Conservation (phyloP, 1,140 invertebrate genomes). For the Penaeus chinensis region DNA sequence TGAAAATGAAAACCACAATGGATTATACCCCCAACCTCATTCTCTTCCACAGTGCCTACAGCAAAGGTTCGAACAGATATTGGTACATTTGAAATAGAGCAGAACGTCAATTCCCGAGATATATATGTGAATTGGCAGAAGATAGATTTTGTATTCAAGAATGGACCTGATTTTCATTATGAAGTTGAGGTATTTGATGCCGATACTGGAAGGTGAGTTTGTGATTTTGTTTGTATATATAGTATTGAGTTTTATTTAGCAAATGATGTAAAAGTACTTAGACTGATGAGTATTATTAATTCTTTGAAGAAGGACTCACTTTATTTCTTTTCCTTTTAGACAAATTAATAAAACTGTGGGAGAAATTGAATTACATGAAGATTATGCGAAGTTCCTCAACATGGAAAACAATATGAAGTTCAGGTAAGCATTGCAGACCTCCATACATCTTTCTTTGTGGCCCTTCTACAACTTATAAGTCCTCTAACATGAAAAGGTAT, state of each 20-base stretch:
- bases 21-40: too few relatives aligned
- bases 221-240: not conserved
- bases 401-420: conserved; percentile 25
- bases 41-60: conserved; percentile 11
- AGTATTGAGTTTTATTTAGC: not conserved
- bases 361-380: not conserved
- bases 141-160: conserved; percentile 15
- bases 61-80: conserved; percentile 8
- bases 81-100: conserved; percentile 42
- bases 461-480: too few relatives aligned
- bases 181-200: conserved; percentile 15
- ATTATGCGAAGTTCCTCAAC: conserved; percentile 30
- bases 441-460: too few relatives aligned
- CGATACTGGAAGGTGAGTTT: conserved; percentile 11
- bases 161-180: conserved; percentile 27
- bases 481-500: too few relatives aligned
- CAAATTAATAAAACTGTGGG: not conserved
- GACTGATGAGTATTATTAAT: not conserved
- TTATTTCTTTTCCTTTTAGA: not conserved
- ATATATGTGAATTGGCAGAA: conserved; percentile 39
- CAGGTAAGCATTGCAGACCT: not conserved
- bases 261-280: not conserved
- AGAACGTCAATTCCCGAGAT: conserved; percentile 19
- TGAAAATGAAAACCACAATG: too few relatives aligned
- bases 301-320: not conserved